Evolutionary conservation across 2,888 invertebrate species (phyloP), one percentile per base, ranked within the genome.

Genomic region (Amphiduros pacificus): DNA sequence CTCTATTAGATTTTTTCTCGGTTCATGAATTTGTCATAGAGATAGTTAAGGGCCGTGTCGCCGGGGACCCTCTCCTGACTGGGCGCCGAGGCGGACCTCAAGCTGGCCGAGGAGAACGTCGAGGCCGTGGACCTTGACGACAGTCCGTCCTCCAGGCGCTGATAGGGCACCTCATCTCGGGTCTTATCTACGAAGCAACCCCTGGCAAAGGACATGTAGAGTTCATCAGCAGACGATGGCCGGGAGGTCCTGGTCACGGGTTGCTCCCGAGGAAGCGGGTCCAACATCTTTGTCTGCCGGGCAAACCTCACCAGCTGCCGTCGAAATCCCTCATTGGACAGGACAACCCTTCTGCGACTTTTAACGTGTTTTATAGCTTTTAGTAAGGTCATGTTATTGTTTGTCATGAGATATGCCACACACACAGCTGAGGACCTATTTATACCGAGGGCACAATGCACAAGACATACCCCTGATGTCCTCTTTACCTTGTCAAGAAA

Each of bases 401-500:
- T 55, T 2, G 36, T 24, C 64, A 71, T 64, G 26, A 70, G 40
- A 61, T 71, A 71, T 24, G 55, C 71, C 28, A 66, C 54, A 50
- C 68, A 66, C 5, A 64, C 61, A 17, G 68, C 67, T 9, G 60
- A 69, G 44, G 66, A 66, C 14, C 71, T 63, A 62, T 71, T 71
- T 52, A 71, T 63, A 36, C 71, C 71, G 54, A 70, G 59, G 27
- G 67, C 68, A 50, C 71, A 71, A 61, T 71, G 71, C 22, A 71
- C 71, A 26, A 71, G 62, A 17, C 51, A 64, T 5, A 41, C 53
- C 9, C 68, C 71, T 4, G 64, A 61, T 36, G 56, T 41, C 22
- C 52, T 28, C 26, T 44, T 52, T 5, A 55, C 63, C 24, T 32
- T 50, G 48, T 69, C 67, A 44, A 69, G 53, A 55, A 55, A 69